Evolutionary conservation across 2,797 vertebrate species (phyloP), one percentile per base, ranked within the genome.

Genomic region (Pantherophis vulpinus): DNA sequence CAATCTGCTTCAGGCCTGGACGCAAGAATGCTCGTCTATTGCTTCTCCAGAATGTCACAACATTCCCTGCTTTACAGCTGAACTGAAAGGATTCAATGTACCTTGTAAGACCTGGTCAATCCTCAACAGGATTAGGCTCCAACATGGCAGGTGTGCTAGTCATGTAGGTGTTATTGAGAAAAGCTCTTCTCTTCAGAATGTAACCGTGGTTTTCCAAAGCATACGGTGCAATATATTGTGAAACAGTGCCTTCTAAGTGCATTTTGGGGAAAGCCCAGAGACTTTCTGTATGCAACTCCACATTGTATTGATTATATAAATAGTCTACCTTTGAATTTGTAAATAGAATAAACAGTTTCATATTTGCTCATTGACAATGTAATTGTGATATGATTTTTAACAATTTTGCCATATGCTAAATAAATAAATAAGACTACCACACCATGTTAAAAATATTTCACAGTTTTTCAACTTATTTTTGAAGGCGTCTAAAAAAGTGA

Each of bases 381-480:
- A 70, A 32, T 7, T 70, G 63, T 70, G 63, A 70, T 70, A 32
- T 70, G 29, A 29, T 70, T 70, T 70, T n/a, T 32, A 32, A 70
- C 29, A 70, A 6, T 70, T n/a, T 70, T n/a, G 11, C 13, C 63
- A 14, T 32, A 16, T 70, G n/a, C 13, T 70, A 70, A 70, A 70
- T 16, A 70, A 66, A n/a, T n/a, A 66, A 66, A 66, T 32, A 70
- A 70, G 13, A 74, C 16, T 3, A 79, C 32, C 32, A 79, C 32
- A 79, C 8, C 32, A 74, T 37, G 8, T 79, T 42, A 23, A 95
- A 47, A 92, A 59, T 66, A 93, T 95, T 94, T 94, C 90, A 87
- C 93, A 91, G 79, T 87, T 42, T 0, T 93, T 95, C 51, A 90
- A 93, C 51, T 66, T 32, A 93, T n/a, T 14, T 94, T 12, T 95